A percentile compares a stretch with the other conserved stretches of the same genome.
These are phyloP conservation scores for Labroides dimidiatus DNA, from an alignment of 2,797 vertebrate genomes.

Conservation along the genomic window DNA sequence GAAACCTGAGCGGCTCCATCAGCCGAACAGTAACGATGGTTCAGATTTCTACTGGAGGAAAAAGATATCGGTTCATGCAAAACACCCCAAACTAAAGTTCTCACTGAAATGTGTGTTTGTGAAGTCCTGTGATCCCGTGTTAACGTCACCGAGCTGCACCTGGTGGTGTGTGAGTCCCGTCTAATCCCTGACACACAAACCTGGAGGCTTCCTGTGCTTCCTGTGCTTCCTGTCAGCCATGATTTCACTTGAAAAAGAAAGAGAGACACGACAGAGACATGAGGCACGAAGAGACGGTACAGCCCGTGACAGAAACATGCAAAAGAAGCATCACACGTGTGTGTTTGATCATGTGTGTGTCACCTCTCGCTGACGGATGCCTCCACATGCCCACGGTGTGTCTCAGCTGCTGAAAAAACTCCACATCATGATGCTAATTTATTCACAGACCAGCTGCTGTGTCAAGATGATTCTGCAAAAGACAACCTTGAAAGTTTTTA, in stretches of 20 bases:
- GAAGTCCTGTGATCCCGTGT: neutral
- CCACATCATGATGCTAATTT: slow-evolving; percentile 72
- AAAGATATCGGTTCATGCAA: too few relatives aligned
- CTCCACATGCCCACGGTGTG: slow-evolving; percentile 39
- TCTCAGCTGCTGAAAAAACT: slow-evolving; percentile 53
- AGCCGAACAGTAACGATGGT: too few relatives aligned
- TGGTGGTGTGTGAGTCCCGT: slow-evolving; percentile 28
- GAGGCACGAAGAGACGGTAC: slow-evolving; percentile 4
- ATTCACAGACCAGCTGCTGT: slow-evolving; percentile 78
- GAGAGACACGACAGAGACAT: neutral
- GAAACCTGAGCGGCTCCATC: too few relatives aligned
- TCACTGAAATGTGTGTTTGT: too few relatives aligned
- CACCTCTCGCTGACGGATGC: slow-evolving; percentile 43
- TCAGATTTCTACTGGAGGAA: too few relatives aligned
- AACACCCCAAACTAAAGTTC: too few relatives aligned
- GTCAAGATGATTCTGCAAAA: slow-evolving; percentile 73
- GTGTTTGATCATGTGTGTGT: slow-evolving; percentile 23
- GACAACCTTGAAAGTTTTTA: slow-evolving; percentile 73
- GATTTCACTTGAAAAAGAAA: slow-evolving; percentile 16
- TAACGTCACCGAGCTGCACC: slow-evolving; percentile 50
- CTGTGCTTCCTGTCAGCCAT: slow-evolving; percentile 38
- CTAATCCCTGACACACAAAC: slow-evolving; percentile 59
- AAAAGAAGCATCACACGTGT: neutral
- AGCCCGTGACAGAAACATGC: slow-evolving; percentile 33
- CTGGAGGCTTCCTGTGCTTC: slow-evolving; percentile 37